Conservation (phyloP, 23 tunicate species). For the Styela clava region DNA sequence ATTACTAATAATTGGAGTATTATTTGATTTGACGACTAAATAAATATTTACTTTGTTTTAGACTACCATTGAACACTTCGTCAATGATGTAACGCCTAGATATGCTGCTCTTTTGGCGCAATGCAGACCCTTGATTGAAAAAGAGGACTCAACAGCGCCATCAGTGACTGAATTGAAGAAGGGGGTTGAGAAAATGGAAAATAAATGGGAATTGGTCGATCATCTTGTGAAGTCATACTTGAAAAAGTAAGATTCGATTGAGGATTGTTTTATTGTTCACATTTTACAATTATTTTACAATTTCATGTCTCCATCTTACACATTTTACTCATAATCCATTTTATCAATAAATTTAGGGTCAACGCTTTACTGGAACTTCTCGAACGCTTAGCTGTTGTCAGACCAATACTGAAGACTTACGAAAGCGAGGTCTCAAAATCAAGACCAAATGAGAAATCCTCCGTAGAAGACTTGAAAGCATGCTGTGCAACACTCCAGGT, state of each 20-base stretch:
- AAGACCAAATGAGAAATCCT: conserved; percentile 18
- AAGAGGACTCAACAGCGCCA: conserved; percentile 25
- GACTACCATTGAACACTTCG: conserved; percentile 5
- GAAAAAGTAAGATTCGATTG: conserved; percentile 12
- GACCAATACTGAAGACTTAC: conserved; percentile 32
- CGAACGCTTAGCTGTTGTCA: conserved; percentile 11
- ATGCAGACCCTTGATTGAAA: conserved; percentile 23
- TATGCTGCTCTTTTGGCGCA: conserved; percentile 22
- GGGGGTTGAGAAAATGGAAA: conserved; percentile 6
- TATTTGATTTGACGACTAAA: background rate
- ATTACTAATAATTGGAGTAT: background rate
- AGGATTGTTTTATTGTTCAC: too few relatives aligned
- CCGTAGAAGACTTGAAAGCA: conserved; percentile 14
- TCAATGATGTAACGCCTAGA: conserved; percentile 26
- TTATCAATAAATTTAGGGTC: conserved; percentile 22
- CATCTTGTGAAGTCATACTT: conserved; percentile 5
- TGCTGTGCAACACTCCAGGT: conserved; percentile 29
- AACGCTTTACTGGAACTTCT: conserved; percentile 19
- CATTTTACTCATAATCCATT: background rate
- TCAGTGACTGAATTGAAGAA: conserved; percentile 4
- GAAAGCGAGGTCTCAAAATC: conserved; percentile 37
- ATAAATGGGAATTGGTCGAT: conserved; percentile 40
- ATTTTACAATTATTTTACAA: too few relatives aligned
- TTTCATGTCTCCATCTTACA: too few relatives aligned
- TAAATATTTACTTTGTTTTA: too few relatives aligned